phyloP scores from a whole-genome alignment of 1,140 invertebrate species.

The Temnothorax nylanderi region DNA sequence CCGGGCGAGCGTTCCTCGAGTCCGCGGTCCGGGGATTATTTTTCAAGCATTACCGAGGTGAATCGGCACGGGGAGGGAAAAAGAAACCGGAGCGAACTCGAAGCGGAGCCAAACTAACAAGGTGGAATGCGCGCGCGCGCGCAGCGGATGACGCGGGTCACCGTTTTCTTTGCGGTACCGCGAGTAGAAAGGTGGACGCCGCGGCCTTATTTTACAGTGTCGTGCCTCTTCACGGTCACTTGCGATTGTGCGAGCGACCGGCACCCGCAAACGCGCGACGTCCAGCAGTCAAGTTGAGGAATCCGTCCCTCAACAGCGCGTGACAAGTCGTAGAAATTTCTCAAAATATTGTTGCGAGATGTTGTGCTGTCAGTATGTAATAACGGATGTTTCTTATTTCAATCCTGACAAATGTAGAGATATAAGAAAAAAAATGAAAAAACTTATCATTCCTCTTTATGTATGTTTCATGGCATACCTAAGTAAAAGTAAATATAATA shows the following conservation, averaged over 20 bases:
- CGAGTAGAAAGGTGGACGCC: conserved; percentile 74
- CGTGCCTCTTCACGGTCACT: conserved; percentile 76
- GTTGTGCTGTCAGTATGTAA: neutral
- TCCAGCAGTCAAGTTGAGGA: conserved; percentile 2
- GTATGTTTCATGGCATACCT: neutral
- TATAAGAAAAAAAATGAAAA: neutral
- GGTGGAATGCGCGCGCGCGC: conserved; percentile 65
- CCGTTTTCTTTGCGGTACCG: conserved; percentile 74
- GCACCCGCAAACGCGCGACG: conserved; percentile 64
- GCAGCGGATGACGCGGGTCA: conserved; percentile 67
- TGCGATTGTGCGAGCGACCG: conserved; percentile 70
- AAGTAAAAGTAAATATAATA: no score
- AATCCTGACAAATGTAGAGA: neutral
- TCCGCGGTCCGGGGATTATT: conserved; percentile 40
- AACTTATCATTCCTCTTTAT: neutral
- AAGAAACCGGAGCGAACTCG: conserved; percentile 56
- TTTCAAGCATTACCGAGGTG: conserved; percentile 63
- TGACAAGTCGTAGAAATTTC: neutral
- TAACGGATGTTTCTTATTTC: neutral
- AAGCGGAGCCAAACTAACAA: conserved; percentile 71
- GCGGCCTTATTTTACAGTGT: conserved; percentile 77
- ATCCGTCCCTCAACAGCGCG: neutral
- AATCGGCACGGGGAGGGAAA: conserved; percentile 56
- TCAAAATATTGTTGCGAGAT: neutral
- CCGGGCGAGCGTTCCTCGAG: conserved; percentile 57